phyloP scores from a whole-genome alignment of 2,888 invertebrate genomes.

The Uropetala carovei region DNA sequence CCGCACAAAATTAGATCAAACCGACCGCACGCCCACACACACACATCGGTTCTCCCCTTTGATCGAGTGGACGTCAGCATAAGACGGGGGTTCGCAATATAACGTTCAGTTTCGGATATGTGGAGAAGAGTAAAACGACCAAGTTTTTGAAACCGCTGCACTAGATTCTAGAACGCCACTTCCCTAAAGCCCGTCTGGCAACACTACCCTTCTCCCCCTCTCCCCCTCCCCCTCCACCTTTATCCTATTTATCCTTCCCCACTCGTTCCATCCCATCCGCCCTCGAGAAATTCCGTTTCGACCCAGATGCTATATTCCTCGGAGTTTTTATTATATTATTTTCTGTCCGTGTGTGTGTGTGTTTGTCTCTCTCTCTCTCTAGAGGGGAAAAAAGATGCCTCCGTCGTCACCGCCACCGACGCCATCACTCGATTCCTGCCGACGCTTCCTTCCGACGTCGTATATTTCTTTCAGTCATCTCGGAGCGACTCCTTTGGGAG shows the following conservation, averaged over 20 bases:
- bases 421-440: too few relatives aligned
- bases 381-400: too few relatives aligned
- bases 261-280: background rate
- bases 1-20: conserved; percentile 1
- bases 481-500: background rate
- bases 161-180: background rate
- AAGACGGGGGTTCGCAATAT: background rate
- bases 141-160: conserved; percentile 12
- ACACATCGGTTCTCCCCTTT: conserved; percentile 15
- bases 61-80: conserved; percentile 7
- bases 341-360: background rate
- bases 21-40: conserved; percentile 1
- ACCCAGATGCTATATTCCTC: conserved; percentile 10
- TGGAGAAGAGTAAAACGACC: background rate
- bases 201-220: background rate
- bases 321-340: background rate
- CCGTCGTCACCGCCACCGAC: too few relatives aligned
- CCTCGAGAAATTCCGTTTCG: background rate
- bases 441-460: background rate
- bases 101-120: background rate
- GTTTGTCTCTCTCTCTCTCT: background rate
- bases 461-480: background rate
- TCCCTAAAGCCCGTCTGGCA: background rate
- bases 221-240: background rate
- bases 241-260: background rate